Conservation (phyloP, 2,113 vertebrate species). For the Psammodynastes pulverulentus region DNA sequence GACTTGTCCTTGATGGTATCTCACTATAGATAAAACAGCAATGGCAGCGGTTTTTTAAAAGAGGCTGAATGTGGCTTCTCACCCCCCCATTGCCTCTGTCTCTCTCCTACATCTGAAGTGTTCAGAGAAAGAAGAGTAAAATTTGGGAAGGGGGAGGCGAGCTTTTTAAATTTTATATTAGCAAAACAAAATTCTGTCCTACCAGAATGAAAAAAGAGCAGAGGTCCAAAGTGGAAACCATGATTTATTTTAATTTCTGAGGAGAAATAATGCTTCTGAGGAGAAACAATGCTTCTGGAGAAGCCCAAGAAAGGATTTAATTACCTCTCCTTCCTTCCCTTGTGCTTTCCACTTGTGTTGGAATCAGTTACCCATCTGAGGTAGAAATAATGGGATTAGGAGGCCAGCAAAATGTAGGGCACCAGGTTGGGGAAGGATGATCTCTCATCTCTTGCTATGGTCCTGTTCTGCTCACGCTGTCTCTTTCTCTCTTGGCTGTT, state of each 20-base stretch:
- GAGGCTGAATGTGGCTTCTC: conserved; percentile 33
- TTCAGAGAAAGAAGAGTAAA: neutral
- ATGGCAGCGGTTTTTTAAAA: conserved; percentile 8
- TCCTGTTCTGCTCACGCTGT: neutral
- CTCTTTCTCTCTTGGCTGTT: neutral
- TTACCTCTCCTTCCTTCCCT: neutral
- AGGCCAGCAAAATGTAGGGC: neutral
- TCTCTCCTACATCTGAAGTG: neutral
- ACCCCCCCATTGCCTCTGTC: neutral
- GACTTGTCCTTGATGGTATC: conserved; percentile 64
- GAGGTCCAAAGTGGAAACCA: neutral
- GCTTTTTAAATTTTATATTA: neutral
- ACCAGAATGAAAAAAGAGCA: neutral
- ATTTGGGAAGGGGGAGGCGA: neutral
- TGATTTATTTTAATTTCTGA: neutral
- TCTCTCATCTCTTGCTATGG: neutral
- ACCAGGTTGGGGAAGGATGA: neutral
- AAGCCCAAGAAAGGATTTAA: neutral
- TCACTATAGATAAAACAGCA: conserved; percentile 53
- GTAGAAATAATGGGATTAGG: neutral
- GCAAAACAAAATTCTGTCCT: neutral
- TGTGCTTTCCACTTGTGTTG: neutral
- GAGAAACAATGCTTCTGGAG: neutral
- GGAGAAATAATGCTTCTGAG: neutral
- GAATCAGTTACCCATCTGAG: neutral